Base-by-base conservation (phyloP, 2,797 vertebrate species). In the Tinamus major region DNA sequence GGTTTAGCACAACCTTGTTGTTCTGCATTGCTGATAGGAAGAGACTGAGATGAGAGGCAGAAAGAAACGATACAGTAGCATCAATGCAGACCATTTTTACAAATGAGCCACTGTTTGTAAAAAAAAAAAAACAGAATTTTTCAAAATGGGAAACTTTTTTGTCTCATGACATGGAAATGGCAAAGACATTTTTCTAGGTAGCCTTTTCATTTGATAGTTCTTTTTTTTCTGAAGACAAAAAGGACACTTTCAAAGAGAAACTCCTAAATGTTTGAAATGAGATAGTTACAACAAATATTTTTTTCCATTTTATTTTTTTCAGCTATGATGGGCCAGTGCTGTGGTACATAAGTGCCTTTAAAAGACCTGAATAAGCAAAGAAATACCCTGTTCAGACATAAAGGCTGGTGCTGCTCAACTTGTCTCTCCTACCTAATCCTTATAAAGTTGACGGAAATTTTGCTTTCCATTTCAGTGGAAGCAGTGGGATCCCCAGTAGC, bases 11-110 rank as follows among this genome's bases (percentile, higher is more conserved):
- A 17, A 11, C 44, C 48, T 67, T 33, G 55, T 42, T 20, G 63
- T 94, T 77, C 85, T 88, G 90, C 56, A 42, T 53, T 74, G 77
- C 86, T 79, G 35, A 67, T 8, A 53, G 88, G 63, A 83, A 69
- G 87, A 56, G 35, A 48, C 59, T 3, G 31, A 90, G 55, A 67
- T n/a, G 58, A 70, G n/a, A 76, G 56, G 75, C 48, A 68, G 41
- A 58, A 70, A 76, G 74, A 70, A 85, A 49, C 51, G 35, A 75
- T 63, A 62, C 13, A 79, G 65, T 69, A 46, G 37, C 53, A 62
- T 6, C 21, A 65, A 65, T 59, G 85, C 72, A 78, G 81, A 58
- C 8, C 19, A 9, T 56, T 80, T 78, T 68, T 65, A 87, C 80
- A 65, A 24, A 41, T 49, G 16, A 55, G 17, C 29, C 16, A 9